These are phyloP conservation scores for Apamea monoglypha DNA, from an alignment of 2,888 invertebrate genomes.

Conservation along the genomic window DNA sequence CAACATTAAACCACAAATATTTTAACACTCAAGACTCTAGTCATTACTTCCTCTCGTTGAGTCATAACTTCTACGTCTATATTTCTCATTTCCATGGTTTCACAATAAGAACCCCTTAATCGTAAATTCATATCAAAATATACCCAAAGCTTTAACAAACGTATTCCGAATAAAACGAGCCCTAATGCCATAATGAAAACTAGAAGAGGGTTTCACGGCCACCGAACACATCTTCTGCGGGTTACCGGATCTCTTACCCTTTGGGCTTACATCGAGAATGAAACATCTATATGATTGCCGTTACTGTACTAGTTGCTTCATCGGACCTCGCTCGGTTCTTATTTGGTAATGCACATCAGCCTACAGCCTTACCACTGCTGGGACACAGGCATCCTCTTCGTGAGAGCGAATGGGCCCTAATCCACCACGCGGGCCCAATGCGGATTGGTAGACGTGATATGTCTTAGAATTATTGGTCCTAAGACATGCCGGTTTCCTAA, in stretches of 20 bases:
- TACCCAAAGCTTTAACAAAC: slow-evolving; percentile 13
- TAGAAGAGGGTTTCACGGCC: slow-evolving; percentile 48
- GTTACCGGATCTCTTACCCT: slow-evolving; percentile 56
- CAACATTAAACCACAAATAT: background rate
- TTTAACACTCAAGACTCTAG: background rate
- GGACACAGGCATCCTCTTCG: no score
- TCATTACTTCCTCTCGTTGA: background rate
- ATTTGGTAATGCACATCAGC: background rate
- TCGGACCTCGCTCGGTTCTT: background rate
- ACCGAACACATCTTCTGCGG: slow-evolving; percentile 47
- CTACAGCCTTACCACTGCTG: no score
- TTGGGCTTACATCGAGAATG: slow-evolving; percentile 29
- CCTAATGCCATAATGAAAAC: slow-evolving; percentile 38
- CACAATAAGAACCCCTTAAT: slow-evolving; percentile 7
- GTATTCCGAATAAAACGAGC: slow-evolving; percentile 44
- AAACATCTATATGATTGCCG: slow-evolving; percentile 39
- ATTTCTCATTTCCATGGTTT: slow-evolving; percentile 16
- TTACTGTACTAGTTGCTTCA: slow-evolving; percentile 37
- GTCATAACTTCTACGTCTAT: background rate
- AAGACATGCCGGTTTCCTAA: no score
- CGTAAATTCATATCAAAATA: slow-evolving; percentile 27
- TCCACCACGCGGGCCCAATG: no score
- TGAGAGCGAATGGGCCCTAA: no score
- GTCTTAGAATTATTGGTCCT: no score
- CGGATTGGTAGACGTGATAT: no score